Evolutionary conservation across 2,888 invertebrate genomes (phyloP).

Genomic region (Pterostichus niger): DNA sequence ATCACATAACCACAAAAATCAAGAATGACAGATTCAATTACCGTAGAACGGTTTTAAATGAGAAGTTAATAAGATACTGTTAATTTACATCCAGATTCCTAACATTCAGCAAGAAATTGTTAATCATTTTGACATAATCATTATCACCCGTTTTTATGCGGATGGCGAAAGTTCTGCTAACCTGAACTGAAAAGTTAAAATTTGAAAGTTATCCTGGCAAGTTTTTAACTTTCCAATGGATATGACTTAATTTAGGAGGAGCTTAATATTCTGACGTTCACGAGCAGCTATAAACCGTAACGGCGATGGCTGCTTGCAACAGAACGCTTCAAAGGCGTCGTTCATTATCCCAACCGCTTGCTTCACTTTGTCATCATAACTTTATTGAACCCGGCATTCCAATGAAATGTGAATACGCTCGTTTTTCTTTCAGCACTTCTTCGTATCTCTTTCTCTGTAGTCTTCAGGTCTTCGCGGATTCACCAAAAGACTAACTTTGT

Average conservation of each 20-base stretch:
- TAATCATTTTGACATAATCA: constrained; percentile 38
- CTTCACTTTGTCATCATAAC: constrained; percentile 65
- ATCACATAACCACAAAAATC: no score
- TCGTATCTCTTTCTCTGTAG: constrained; percentile 7
- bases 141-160: constrained; percentile 23
- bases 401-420: constrained; percentile 58
- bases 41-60: neutral
- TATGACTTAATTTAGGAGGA: constrained; percentile 44
- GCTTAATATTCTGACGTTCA: constrained; percentile 46
- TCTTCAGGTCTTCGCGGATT: neutral
- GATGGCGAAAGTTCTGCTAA: constrained; percentile 12
- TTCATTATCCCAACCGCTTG: constrained; percentile 57
- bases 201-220: constrained; percentile 40
- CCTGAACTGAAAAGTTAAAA: constrained; percentile 10
- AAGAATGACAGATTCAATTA: neutral
- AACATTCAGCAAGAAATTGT: neutral
- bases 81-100: neutral
- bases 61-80: neutral
- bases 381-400: constrained; percentile 57
- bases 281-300: constrained; percentile 17
- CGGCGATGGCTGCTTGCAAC: neutral
- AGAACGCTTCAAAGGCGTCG: constrained; percentile 39
- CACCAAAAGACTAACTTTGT: constrained; percentile 12
- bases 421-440: constrained; percentile 32
- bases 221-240: constrained; percentile 29